A percentile compares a stretch with the other conserved stretches of the same genome.
These are phyloP conservation scores for Hucho hucho DNA, from an alignment of 2,113 vertebrate genomes.

Conservation along the genomic window DNA sequence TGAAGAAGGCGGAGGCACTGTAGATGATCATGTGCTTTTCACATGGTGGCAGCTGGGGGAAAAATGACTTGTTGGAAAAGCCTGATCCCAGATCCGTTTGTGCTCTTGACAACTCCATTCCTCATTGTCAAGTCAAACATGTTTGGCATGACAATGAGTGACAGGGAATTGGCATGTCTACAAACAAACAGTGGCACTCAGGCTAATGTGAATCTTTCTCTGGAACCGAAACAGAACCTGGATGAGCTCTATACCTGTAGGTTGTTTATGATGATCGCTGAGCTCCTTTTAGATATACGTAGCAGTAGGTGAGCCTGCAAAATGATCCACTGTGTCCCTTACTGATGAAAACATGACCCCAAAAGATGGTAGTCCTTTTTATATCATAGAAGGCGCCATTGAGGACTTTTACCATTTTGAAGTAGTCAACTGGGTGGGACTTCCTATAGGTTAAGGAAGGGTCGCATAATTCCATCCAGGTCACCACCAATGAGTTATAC, in stretches of 20 bases:
- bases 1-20: conserved; percentile 70
- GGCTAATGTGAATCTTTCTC: neutral
- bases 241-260: neutral
- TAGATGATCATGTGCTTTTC: conserved; percentile 72
- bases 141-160: no score
- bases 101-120: neutral
- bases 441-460: no score
- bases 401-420: no score
- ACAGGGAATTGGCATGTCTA: no score
- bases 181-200: no score
- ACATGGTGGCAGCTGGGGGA: conserved; percentile 32
- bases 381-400: conserved; percentile 19
- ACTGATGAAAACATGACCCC: conserved; percentile 56
- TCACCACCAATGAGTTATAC: no score
- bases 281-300: neutral
- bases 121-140: neutral
- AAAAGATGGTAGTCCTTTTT: conserved; percentile 30
- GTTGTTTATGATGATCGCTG: neutral
- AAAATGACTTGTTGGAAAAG: conserved; percentile 38
- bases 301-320: neutral
- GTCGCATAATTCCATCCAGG: conserved; percentile 20
- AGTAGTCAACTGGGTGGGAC: no score
- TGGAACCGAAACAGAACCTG: neutral
- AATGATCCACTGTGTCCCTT: conserved; percentile 37
- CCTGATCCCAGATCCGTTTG: neutral